Evolutionary conservation across 1,140 invertebrate genomes (phyloP).

Genomic region (Leguminivora glycinivorella): DNA sequence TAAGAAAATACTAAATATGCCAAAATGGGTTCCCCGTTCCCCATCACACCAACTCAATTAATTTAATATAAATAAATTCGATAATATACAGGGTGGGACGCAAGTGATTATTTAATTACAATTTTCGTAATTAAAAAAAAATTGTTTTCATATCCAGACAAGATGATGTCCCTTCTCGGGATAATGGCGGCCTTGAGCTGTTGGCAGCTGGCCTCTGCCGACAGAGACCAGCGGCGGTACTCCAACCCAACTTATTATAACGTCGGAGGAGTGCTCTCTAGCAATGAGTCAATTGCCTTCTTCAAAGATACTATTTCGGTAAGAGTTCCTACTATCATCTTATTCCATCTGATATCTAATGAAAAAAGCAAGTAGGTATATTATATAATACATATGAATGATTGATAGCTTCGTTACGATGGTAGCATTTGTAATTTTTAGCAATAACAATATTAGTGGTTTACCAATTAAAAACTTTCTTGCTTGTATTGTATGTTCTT

Average conservation of each 20-base stretch:
- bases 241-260: constrained; percentile 88
- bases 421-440: too few relatives aligned
- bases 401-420: too few relatives aligned
- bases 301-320: constrained; percentile 91
- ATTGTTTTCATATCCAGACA: constrained; percentile 7
- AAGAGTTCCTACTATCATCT: constrained; percentile 62
- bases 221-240: constrained; percentile 56
- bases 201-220: constrained; percentile 37
- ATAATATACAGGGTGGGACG: too few relatives aligned
- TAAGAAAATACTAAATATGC: too few relatives aligned
- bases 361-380: too few relatives aligned
- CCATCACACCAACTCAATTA: too few relatives aligned
- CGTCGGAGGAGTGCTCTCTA: constrained; percentile 94
- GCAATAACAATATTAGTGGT: background rate
- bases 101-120: too few relatives aligned
- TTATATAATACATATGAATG: too few relatives aligned
- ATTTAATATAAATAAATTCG: too few relatives aligned
- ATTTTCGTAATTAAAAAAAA: too few relatives aligned
- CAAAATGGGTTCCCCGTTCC: too few relatives aligned
- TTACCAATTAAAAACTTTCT: background rate
- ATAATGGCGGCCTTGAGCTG: constrained; percentile 26
- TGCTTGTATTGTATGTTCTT: background rate
- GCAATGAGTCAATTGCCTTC: constrained; percentile 86
- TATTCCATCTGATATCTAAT: too few relatives aligned
- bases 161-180: constrained; percentile 33